phyloP scores from a whole-genome alignment of 2,797 vertebrate species.

The Pantherophis alleghaniensis region DNA sequence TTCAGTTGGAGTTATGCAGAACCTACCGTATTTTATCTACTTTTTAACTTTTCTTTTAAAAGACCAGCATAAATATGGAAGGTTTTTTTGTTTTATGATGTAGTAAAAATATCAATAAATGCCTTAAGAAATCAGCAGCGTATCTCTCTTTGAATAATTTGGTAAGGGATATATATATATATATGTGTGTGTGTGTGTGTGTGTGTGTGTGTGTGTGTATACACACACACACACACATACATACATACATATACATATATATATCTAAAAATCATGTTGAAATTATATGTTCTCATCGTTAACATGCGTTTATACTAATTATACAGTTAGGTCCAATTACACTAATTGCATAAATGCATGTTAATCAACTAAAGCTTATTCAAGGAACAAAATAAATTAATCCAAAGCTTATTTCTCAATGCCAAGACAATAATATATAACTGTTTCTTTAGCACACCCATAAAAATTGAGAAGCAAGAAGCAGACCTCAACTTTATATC shows the following conservation, averaged over 20 bases:
- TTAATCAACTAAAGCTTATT: conserved; percentile 61
- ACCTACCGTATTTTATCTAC: not conserved
- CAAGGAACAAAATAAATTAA: conserved; percentile 65
- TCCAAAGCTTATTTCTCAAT: conserved; percentile 40
- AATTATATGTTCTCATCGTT: conserved; percentile 64
- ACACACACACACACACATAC: not conserved
- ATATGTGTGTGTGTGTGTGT: not conserved
- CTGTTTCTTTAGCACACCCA: not conserved
- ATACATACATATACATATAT: no score
- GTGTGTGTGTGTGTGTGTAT: not conserved
- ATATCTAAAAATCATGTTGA: conserved; percentile 41
- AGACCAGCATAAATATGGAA: not conserved
- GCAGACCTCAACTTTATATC: not conserved
- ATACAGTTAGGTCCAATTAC: conserved; percentile 67
- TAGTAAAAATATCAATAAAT: not conserved
- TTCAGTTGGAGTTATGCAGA: conserved; percentile 1
- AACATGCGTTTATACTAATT: conserved; percentile 68
- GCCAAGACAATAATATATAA: not conserved
- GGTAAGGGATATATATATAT: conserved; percentile 11
- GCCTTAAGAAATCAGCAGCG: conserved; percentile 31
- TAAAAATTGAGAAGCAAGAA: not conserved
- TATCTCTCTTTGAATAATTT: conserved; percentile 49
- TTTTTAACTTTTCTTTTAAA: not conserved
- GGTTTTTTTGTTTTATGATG: conserved; percentile 15
- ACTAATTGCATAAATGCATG: conserved; percentile 71